These are phyloP conservation scores for Neosalanx taihuensis DNA, from an alignment of 2,797 vertebrate genomes.

Conservation along the genomic window DNA sequence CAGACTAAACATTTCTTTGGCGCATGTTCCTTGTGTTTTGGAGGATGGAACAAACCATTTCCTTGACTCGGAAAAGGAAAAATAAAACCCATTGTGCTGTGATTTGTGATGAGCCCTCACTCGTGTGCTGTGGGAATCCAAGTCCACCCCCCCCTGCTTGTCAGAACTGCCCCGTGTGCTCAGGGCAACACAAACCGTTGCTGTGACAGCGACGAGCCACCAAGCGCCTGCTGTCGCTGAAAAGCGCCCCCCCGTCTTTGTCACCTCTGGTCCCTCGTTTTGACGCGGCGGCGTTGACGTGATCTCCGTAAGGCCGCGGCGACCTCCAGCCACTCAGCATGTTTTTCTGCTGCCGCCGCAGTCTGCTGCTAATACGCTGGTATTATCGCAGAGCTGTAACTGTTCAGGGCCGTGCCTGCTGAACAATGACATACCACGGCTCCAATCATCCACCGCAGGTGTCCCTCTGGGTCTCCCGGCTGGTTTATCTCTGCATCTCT, in stretches of 20 bases:
- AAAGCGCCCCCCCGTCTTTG: slow-evolving; percentile 12
- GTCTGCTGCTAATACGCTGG: slow-evolving; percentile 44
- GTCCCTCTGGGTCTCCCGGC: not conserved
- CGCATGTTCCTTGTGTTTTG: not conserved
- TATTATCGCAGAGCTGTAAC: slow-evolving; percentile 39
- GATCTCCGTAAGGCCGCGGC: slow-evolving; percentile 22
- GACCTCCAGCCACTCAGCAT: slow-evolving; percentile 49
- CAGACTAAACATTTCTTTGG: not conserved
- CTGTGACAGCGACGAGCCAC: too few relatives aligned
- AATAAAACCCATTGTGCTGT: not conserved
- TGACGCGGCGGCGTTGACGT: slow-evolving; percentile 36
- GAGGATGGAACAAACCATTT: not conserved
- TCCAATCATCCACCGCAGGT: slow-evolving; percentile 52
- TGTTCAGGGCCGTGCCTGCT: slow-evolving; percentile 27
- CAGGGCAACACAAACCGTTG: not conserved
- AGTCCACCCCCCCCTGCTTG: not conserved
- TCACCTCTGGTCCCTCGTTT: slow-evolving; percentile 16
- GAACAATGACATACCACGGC: slow-evolving; percentile 51
- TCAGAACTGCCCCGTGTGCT: slow-evolving; percentile 16
- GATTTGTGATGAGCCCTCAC: not conserved
- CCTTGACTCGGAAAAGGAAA: not conserved
- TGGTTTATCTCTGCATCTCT: not conserved
- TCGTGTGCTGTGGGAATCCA: slow-evolving; percentile 5
- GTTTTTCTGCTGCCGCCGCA: slow-evolving; percentile 58
- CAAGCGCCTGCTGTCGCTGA: too few relatives aligned